Conservation (phyloP, 2,888 invertebrate species). For the Diplazon laetatorius region DNA sequence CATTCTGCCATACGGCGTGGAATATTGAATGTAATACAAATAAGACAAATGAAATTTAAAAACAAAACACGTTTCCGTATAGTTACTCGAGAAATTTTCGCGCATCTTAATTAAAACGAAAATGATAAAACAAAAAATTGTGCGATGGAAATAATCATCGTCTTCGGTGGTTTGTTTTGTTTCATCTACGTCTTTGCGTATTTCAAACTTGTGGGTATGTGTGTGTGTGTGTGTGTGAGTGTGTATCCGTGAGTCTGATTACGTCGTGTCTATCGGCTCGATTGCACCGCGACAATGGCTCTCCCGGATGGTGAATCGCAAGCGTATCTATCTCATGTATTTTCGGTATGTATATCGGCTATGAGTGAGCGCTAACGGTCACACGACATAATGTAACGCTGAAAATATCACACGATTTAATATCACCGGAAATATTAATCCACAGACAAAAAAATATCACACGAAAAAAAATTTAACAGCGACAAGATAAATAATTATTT, state of each 20-base stretch:
- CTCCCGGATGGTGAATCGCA: constrained; percentile 59
- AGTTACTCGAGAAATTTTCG: constrained; percentile 11
- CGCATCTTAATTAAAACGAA: constrained; percentile 38
- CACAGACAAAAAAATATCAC: no score
- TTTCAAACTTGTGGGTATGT: no score
- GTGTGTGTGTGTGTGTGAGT: constrained; percentile 18
- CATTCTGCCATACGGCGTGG: constrained; percentile 22
- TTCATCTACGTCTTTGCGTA: no score
- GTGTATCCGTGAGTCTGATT: no score
- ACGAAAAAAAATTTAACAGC: no score
- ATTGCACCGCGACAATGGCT: constrained; percentile 48
- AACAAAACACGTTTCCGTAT: no score
- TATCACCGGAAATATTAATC: no score
- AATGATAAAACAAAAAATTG: constrained; percentile 49
- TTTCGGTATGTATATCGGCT: constrained; percentile 33
- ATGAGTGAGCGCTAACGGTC: constrained; percentile 58
- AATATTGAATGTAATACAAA: no score
- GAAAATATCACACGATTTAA: no score
- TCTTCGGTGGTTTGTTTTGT: no score
- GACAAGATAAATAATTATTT: no score
- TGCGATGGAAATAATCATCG: constrained; percentile 57
- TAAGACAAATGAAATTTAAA: constrained; percentile 8
- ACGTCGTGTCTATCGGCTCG: constrained; percentile 22
- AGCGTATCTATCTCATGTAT: constrained; percentile 51
- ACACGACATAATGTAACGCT: no score